Evolutionary conservation across 2,888 invertebrate species (phyloP), one percentile per base, ranked within the genome.

Genomic region (Drosophila incognita): DNA sequence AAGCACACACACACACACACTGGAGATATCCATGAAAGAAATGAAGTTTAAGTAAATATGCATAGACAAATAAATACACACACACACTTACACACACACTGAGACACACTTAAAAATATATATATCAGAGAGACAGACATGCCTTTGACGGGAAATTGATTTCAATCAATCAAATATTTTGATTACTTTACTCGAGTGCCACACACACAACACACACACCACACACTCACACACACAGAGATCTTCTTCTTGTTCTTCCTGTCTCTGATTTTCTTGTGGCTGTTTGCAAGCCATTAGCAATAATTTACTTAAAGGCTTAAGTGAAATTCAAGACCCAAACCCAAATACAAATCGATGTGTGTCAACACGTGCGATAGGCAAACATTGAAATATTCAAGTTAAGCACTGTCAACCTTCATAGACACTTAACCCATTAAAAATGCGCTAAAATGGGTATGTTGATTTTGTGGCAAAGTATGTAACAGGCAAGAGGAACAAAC

Each of bases 131-230:
- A 58, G 67, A 36, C 36, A 54, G 66, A 53, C 66, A 72, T 90
- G 91, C 80, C 87, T 90, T 83, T 90, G 92, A 90, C 83, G 91
- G 89, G 89, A 89, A 91, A 91, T 92, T 91, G 90, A 91, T 92
- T 92, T 87, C 92, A 92, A 92, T 92, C 93, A 92, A 92, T 92
- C 92, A 92, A 91, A 83, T 83, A 79, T 87, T 85, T 86, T 89
- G 91, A 91, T 90, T 92, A 89, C 87, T 82, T 87, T 89, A 80
- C 84, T 87, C 75, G 66, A 79, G 82, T 83, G 80, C 79, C 74
- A 8, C 54, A 38, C 56, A 79, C 72, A 80, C 38, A 21, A 21
- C 38, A 38, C 18, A 38, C 15, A 18, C 38, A 38, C 18, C 18
- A 38, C 15, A 18, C 38, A 38, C 38, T 18, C 15, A 24, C 15